Base-by-base conservation (phyloP, 2,888 invertebrate species). In the Urechis unicinctus region DNA sequence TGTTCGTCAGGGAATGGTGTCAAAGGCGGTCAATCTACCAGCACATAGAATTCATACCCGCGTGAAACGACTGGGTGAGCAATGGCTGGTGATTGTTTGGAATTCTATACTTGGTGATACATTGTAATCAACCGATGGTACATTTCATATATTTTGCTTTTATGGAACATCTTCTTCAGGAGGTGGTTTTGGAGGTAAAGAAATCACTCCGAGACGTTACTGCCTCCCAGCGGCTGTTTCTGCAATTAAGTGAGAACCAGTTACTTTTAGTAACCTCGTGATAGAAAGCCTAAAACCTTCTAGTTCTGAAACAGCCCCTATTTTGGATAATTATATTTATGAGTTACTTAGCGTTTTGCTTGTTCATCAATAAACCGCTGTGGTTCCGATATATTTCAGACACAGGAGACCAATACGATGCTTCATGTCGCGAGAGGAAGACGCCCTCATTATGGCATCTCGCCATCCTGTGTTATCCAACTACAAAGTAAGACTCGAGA, bases 171-270 rank as follows among this genome's bases (percentile, higher is more conserved):
- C 17, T 13, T 13, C 9, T 53, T 26, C 50, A 70, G 95, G 74
- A 49, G 96, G 96, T 26, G 95, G 92, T 28, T 96, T 96, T 75
- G 96, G 96, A 6, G 96, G 95, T 0, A 96, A 96, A 79, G 94
- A 95, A 77, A 86, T 89, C 0, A 83, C 89, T 48, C 82, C 85
- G 1, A 78, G 82, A 59, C 68, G 86, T 1, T 41, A 52, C 3
- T 71, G 89, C 29, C 88, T 91, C 0, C 86, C 86, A 5, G 88
- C 89, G 0, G 74, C 93, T 1, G 91, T 93, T 2, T 94, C 93
- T 2, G 93, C 94, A 1, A 81, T 85, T 63, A 83, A 79, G 83
- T 84, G 68, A 60, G 36, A 36, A n/a, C n/a, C n/a, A n/a, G n/a
- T n/a, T n/a, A n/a, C n/a, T n/a, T n/a, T n/a, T n/a, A n/a, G n/a